A percentile compares a stretch with the other conserved stretches of the same genome.
These are phyloP conservation scores for Proteles cristata DNA, from an alignment of 2,113 vertebrate species.

Conservation along the genomic window DNA sequence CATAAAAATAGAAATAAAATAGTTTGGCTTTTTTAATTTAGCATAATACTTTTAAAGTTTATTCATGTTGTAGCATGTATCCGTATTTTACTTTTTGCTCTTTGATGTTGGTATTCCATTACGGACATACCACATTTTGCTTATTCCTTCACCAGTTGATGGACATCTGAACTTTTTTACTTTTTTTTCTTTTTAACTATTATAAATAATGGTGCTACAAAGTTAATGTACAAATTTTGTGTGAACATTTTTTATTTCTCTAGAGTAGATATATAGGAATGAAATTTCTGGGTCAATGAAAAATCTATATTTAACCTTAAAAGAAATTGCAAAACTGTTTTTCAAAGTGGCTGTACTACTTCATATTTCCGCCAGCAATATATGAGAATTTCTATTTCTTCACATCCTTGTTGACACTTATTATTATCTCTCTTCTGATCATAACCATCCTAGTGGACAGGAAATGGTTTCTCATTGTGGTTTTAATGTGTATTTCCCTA, in stretches of 20 bases:
- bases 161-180: not conserved
- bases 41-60: not conserved
- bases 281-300: not conserved
- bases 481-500: constrained; percentile 7
- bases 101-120: not conserved
- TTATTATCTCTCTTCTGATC: not conserved
- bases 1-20: not conserved
- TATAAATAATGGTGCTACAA: not conserved
- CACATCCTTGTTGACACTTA: not conserved
- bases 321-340: not conserved
- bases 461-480: not conserved
- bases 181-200: not conserved
- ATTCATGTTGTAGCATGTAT: not conserved
- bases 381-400: not conserved
- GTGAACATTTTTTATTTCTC: not conserved
- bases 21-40: not conserved
- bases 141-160: not conserved
- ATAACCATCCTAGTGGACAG: not conserved
- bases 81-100: not conserved
- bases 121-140: not conserved
- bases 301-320: not conserved
- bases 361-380: not conserved
- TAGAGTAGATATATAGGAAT: not conserved
- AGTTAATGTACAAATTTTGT: not conserved
- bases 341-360: not conserved